A percentile compares a stretch with the other conserved stretches of the same genome.
Conservation (phyloP, 92 coral and sea anemone genomes). For the Plumapathes pennacea region DNA sequence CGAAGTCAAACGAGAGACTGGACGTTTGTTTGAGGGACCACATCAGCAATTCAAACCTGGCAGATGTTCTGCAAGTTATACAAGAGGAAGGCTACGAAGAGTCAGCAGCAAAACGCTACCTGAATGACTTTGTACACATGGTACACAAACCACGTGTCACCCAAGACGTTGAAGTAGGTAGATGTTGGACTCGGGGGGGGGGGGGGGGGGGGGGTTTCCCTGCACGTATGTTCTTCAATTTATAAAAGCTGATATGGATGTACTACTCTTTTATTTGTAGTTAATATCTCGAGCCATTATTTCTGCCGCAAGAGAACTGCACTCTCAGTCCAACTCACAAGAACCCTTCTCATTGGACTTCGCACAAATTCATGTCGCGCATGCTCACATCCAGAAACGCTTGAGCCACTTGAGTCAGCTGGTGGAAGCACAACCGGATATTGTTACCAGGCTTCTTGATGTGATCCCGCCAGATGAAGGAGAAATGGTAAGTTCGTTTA, state of each 20-base stretch:
- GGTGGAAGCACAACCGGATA: constrained; percentile 51
- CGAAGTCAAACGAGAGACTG: no score
- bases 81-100: constrained; percentile 13
- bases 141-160: constrained; percentile 51
- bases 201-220: no score
- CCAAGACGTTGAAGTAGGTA: constrained; percentile 54
- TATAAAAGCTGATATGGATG: not conserved
- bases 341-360: constrained; percentile 37
- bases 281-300: constrained; percentile 47
- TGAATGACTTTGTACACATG: constrained; percentile 75
- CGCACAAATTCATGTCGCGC: constrained; percentile 52
- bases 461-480: constrained; percentile 42
- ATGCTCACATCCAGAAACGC: constrained; percentile 53
- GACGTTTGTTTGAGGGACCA: constrained; percentile 23
- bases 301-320: constrained; percentile 52
- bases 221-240: no score
- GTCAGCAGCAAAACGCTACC: constrained; percentile 34
- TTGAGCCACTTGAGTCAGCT: constrained; percentile 56
- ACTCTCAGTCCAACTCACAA: constrained; percentile 9
- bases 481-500: constrained; percentile 60
- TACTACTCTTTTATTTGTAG: constrained; percentile 8
- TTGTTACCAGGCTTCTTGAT: constrained; percentile 34
- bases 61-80: constrained; percentile 8
- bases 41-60: constrained; percentile 9
- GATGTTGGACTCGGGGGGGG: not conserved